phyloP scores from a whole-genome alignment of 2,888 invertebrate genomes.

The Linnaemya vulpina region DNA sequence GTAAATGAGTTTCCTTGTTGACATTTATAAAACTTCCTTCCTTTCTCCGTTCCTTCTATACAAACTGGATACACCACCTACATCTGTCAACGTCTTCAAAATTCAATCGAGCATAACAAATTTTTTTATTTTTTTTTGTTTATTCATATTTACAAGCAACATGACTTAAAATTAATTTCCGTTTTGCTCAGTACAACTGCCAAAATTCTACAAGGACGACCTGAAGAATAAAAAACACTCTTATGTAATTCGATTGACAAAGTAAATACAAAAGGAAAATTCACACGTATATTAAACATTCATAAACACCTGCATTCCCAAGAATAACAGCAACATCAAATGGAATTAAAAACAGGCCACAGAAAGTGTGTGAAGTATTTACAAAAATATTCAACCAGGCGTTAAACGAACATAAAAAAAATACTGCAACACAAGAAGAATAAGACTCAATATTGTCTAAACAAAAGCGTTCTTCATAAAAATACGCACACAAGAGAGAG shows the following conservation, averaged over 20 bases:
- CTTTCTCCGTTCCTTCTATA: constrained; percentile 1
- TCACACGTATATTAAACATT: constrained; percentile 62
- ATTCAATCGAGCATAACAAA: constrained; percentile 50
- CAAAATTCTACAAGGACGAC: constrained; percentile 17
- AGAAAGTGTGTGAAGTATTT: constrained; percentile 68
- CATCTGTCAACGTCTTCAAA: constrained; percentile 56
- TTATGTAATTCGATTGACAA: constrained; percentile 41
- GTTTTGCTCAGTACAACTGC: constrained; percentile 32
- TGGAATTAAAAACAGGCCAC: constrained; percentile 59
- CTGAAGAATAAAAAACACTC: background rate
- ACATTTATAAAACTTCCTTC: constrained; percentile 13
- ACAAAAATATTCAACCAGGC: constrained; percentile 47
- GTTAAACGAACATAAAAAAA: constrained; percentile 16
- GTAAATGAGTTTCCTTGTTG: background rate
- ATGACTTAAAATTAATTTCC: constrained; percentile 53
- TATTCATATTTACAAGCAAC: constrained; percentile 1
- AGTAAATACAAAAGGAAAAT: constrained; percentile 32
- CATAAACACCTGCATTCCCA: constrained; percentile 67
- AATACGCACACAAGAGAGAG: background rate
- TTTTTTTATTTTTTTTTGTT: background rate
- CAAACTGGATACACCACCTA: constrained; percentile 20
- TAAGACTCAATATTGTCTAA: background rate
- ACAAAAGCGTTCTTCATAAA: constrained; percentile 27
- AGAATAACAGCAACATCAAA: constrained; percentile 38
- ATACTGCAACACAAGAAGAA: background rate